Evolutionary conservation across 2,888 invertebrate species (phyloP).

Genomic region (Cataglyphis altisquamis): DNA sequence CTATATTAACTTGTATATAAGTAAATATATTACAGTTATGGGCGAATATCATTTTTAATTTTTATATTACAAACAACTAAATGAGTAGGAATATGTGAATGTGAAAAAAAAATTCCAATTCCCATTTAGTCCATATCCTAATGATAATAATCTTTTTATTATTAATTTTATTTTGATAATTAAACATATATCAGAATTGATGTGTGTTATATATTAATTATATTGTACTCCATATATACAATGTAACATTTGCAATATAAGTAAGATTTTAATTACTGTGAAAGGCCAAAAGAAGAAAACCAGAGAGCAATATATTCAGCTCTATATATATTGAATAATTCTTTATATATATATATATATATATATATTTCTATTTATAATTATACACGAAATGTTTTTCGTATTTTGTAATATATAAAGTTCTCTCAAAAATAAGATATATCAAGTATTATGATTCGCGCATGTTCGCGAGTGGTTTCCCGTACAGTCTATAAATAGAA

Average conservation of each 20-base stretch:
- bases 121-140: constrained; percentile 50
- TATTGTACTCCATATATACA: constrained; percentile 14
- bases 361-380: constrained; percentile 40
- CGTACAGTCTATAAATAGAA: constrained; percentile 25
- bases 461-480: not conserved
- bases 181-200: constrained; percentile 20
- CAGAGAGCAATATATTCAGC: constrained; percentile 18
- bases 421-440: constrained; percentile 26
- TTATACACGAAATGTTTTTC: constrained; percentile 39
- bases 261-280: constrained; percentile 37
- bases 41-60: constrained; percentile 77
- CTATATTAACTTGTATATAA: constrained; percentile 82
- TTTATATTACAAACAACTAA: constrained; percentile 64
- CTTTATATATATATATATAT: constrained; percentile 34
- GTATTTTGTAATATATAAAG: constrained; percentile 49
- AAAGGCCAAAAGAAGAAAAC: constrained; percentile 51
- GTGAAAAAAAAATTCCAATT: constrained; percentile 67
- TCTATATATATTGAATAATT: constrained; percentile 36
- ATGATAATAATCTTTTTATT: constrained; percentile 37
- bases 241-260: constrained; percentile 42
- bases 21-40: constrained; percentile 80
- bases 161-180: constrained; percentile 32
- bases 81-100: constrained; percentile 56
- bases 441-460: constrained; percentile 25
- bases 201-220: constrained; percentile 10